Evolutionary conservation across 2,113 vertebrate genomes (phyloP), one percentile per base, ranked within the genome.

Genomic region (Tautogolabrus adspersus): DNA sequence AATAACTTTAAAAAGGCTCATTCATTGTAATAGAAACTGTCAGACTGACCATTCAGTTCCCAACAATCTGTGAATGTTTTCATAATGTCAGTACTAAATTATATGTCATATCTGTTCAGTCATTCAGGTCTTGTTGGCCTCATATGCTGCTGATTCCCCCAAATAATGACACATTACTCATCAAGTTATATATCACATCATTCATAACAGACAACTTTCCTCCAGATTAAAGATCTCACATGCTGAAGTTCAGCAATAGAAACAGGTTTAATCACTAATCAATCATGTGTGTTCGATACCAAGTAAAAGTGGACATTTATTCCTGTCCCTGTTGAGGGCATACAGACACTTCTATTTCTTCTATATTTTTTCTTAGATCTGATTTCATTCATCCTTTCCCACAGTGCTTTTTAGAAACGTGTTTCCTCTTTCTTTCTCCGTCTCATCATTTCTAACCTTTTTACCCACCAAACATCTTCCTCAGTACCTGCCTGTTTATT

Each of bases 401-500:
- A 56, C 55, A 65, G 23, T 26, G 21, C 18, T 22, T 40, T 51
- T 6, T 58, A 54, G 26, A 65, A 59, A 51, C 6, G 12, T 1
- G 23, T 16, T 62, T 63, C 13, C n/a, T 63, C 37, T 42, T 37
- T 67, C 16, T 66, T 60, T 64, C 16, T 44, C n/a, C 16, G n/a
- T 55, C 37, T 70, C 23, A 34, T 77, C 11, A 51, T 16, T 61
- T 75, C 2, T 52, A 47, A 44, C 57, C 69, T 70, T 30, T 66
- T 8, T 38, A 42, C 44, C 49, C 42, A 77, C 57, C 38, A 61
- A 73, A 83, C 68, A 37, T 77, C 11, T 74, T 71, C 64, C 47
- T 67, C 47, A 72, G 11, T 66, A 26, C 26, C 21, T 62, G n/a
- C 57, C 34, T 60, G 46, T 74, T 76, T 72, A 77, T 69, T 62